Evolutionary conservation across 2,113 vertebrate species (phyloP).

Genomic region (Etia nguti): DNA sequence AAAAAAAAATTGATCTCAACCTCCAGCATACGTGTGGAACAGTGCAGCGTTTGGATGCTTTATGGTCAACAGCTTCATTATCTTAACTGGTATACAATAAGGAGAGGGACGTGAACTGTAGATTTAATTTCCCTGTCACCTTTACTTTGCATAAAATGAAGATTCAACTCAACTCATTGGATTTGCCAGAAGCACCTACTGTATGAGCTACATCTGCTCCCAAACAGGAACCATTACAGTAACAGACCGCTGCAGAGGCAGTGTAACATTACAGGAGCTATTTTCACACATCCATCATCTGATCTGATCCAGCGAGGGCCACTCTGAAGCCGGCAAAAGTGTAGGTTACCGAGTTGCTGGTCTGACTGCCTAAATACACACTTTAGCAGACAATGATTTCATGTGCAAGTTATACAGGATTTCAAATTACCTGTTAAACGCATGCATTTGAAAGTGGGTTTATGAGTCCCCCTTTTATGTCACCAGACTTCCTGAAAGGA

Average conservation of each 20-base stretch:
- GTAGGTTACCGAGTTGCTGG: neutral
- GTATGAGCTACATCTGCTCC: neutral
- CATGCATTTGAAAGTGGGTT: neutral
- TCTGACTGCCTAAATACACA: neutral
- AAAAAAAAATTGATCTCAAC: neutral
- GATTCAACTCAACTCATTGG: neutral
- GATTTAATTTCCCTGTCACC: neutral
- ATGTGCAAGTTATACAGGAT: neutral
- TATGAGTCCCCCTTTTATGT: neutral
- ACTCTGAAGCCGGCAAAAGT: neutral
- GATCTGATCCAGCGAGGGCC: slow-evolving; percentile 22
- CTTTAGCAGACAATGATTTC: neutral
- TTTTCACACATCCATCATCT: slow-evolving; percentile 56
- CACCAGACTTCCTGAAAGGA: accelerated
- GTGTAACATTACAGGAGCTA: slow-evolving; percentile 59
- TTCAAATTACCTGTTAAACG: accelerated
- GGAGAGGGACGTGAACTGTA: neutral
- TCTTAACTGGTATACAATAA: neutral
- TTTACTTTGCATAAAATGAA: neutral
- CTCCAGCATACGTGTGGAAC: neutral
- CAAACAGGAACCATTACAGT: slow-evolving; percentile 36
- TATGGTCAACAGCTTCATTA: neutral
- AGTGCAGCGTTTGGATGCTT: neutral
- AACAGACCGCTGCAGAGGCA: slow-evolving; percentile 13
- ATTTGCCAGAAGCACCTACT: neutral